Base-by-base conservation (phyloP, 2,113 vertebrate species). In the Rana temporaria region DNA sequence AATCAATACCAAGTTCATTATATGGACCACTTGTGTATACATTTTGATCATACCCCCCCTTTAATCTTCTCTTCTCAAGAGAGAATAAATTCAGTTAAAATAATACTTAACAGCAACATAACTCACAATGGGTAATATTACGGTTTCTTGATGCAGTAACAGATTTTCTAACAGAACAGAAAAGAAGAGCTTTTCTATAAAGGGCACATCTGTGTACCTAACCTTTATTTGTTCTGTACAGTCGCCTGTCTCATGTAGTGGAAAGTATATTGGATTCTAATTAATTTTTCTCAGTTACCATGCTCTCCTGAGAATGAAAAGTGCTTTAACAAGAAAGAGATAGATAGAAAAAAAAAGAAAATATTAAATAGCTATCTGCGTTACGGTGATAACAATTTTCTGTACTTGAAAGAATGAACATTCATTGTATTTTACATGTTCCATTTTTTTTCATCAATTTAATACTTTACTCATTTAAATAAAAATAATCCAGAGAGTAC, bases 201-300 rank as follows among this genome's bases (percentile, higher is more conserved):
- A 80, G 78, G 78, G 56, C 78, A 62, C 80, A 66, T 82, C 62
- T 75, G 80, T 75, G 52, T 75, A 57, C 32, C 70, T 82, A 74
- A 82, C 80, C 71, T 82, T 75, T 82, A 72, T 82, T 82, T 74
- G 11, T 48, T 73, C 70, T 67, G 62, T 75, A 66, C 70, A 82
- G 59, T 74, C 26, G 22, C 53, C 80, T 74, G 62, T 74, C 70
- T 67, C n/a, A 38, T 82, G 30, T 75, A 67, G 62, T 75, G 62
- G 62, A 75, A 59, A 74, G 67, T 75, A 52, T 82, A 75, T 75
- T 75, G 57, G 80, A 82, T 82, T 48, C 60, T 67, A 82, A 82
- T 82, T 82, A 82, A 59, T 82, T 82, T 73, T 81, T 81, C 52
- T 75, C 52, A 82, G 70, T 75, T 74, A 74, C 62, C 59, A 82